Base-by-base conservation (phyloP, 1,140 invertebrate species). In the Cydia pomonella region DNA sequence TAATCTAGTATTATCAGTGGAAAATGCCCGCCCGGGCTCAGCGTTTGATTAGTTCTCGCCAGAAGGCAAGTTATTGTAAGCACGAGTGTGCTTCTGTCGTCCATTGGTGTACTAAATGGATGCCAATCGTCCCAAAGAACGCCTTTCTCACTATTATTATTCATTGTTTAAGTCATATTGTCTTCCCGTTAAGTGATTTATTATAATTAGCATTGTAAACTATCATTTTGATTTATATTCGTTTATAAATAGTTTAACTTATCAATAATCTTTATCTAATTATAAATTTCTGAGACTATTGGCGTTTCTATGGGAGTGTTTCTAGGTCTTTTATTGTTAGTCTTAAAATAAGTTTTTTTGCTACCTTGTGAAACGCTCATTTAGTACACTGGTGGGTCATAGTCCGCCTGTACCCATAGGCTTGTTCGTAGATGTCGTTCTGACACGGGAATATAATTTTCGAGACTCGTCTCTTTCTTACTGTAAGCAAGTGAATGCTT, bases 401-500 rank as follows among this genome's bases (percentile, higher is more conserved):
- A 86, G 84, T 91, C 89, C 89, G 89, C 89, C 91, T 91, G 80
- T 88, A 88, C 82, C 74, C 79, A 85, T 87, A 88, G 89, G 86
- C 88, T 90, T 87, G 83, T 87, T 85, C 84, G 85, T 89, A 91
- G 86, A 76, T 75, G 85, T 87, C 84, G 84, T 64, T 75, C 80
- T 80, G 82, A 82, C 84, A 75, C 73, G 81, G 85, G 83, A 84
- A 79, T 79, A 76, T 86, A 82, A 81, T 83, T 76, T 85, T 84
- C 84, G 85, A 87, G 88, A 90, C 82, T 87, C 82, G 87, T 88
- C 87, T 86, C 84, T 87, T 88, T 91, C 84, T 87, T 88, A 90
- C 81, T 88, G 86, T 89, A 91, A 91, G 85, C 85, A 88, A 89
- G 80, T 87, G 88, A 88, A 89, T 89, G 89, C 87, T 92, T 92